These are phyloP conservation scores for Cephalopholis sonnerati DNA, from an alignment of 2,113 vertebrate species.

Conservation along the genomic window DNA sequence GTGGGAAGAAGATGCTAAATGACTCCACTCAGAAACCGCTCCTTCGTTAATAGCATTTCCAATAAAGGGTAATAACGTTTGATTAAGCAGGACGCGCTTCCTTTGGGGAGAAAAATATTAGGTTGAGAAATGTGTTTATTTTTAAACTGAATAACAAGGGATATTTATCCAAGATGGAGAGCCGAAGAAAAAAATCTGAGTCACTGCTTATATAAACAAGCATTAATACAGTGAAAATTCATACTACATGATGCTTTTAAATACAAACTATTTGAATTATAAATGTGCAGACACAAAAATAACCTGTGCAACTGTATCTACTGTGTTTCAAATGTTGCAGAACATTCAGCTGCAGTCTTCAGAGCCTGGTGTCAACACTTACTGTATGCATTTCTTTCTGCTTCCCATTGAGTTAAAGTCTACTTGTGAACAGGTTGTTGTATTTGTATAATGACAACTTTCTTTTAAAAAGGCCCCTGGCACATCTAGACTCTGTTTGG, in stretches of 20 bases:
- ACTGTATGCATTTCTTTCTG: background rate
- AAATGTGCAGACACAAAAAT: conserved; percentile 61
- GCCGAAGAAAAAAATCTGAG: conserved; percentile 15
- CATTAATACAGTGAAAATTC: conserved; percentile 54
- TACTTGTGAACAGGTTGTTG: background rate
- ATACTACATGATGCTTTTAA: conserved; percentile 43
- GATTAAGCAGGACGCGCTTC: conserved; percentile 64
- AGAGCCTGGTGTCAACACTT: conserved; percentile 8
- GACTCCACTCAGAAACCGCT: conserved; percentile 68
- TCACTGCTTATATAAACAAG: conserved; percentile 41
- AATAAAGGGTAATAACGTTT: conserved; percentile 77
- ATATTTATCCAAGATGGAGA: conserved; percentile 49
- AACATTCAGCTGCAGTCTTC: background rate
- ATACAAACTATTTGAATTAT: conserved; percentile 61
- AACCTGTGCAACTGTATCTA: conserved; percentile 50
- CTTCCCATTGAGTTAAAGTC: background rate
- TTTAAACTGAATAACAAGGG: conserved; percentile 56
- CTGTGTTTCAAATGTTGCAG: conserved; percentile 29
- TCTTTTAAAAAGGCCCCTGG: background rate
- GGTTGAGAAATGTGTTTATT: conserved; percentile 73
- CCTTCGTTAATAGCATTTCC: conserved; percentile 73
- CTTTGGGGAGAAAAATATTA: conserved; percentile 68
- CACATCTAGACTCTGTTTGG: conserved; percentile 1
- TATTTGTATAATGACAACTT: background rate
- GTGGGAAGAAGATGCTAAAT: conserved; percentile 80